These are phyloP conservation scores for Notarius lentiginosus DNA, from an alignment of 2,113 vertebrate species.

Conservation along the genomic window DNA sequence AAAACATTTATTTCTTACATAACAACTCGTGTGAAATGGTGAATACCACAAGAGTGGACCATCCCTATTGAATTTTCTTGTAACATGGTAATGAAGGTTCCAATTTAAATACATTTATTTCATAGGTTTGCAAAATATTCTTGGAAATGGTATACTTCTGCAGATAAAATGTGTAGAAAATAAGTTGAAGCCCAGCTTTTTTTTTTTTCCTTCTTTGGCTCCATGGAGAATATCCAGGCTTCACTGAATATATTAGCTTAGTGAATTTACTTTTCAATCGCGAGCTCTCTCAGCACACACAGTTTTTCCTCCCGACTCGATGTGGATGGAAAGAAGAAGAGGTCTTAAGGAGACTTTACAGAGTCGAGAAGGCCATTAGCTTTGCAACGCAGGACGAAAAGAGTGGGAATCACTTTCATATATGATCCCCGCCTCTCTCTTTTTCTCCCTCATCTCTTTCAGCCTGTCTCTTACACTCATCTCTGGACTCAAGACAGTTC, in stretches of 20 bases:
- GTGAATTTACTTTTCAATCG: slow-evolving; percentile 37
- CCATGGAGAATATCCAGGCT: slow-evolving; percentile 15
- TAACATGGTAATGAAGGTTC: not conserved
- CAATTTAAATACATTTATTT: not conserved
- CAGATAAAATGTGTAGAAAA: not conserved
- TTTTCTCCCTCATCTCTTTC: not conserved
- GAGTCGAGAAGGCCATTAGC: slow-evolving; percentile 4
- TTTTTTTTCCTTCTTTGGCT: slow-evolving; percentile 4
- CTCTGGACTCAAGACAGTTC: slow-evolving; percentile 56
- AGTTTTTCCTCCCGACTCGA: slow-evolving; percentile 8
- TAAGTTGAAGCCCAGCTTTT: slow-evolving; percentile 1
- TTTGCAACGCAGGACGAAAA: slow-evolving; percentile 4
- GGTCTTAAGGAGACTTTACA: slow-evolving; percentile 11
- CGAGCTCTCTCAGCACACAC: not conserved
- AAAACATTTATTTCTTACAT: not conserved
- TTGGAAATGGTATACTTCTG: slow-evolving; percentile 16
- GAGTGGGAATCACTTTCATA: slow-evolving; percentile 15
- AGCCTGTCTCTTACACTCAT: slow-evolving; percentile 44
- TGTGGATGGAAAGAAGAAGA: slow-evolving; percentile 8
- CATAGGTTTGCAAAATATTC: slow-evolving; percentile 11
- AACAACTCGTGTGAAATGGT: not conserved
- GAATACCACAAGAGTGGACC: not conserved
- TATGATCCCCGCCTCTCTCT: not conserved
- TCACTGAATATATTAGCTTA: slow-evolving; percentile 39
- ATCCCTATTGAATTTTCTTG: not conserved